Base-by-base conservation (phyloP, 2,113 vertebrate species). In the Stigmatopora nigra region DNA sequence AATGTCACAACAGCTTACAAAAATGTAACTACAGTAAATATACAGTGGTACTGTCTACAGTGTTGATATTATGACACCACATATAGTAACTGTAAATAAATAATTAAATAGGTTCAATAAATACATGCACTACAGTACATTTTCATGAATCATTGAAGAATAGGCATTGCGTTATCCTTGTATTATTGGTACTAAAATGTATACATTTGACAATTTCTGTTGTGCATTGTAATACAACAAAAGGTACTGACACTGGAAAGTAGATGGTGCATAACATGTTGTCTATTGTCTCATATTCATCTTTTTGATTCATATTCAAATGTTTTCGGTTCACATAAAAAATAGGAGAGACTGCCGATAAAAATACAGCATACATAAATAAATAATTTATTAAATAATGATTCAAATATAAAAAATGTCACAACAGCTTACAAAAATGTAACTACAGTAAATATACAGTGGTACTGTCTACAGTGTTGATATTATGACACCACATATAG, bases 91-190 rank as follows among this genome's bases (percentile, higher is more conserved):
- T 13, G 52, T 63, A 75, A 48, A 73, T 65, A 68, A 66, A 63
- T 44, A 68, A 6, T 60, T 70, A 72, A 60, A 70, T 67, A 73
- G 4, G 17, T 31, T 72, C 3, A 71, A 72, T 65, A 72, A 65
- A 73, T 75, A 65, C 52, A 14, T 55, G 15, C 19, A 25, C 20
- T 55, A 55, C 22, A 15, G 20, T 55, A 5, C 9, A 14, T 4
- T 55, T 55, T 25, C 20, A 55, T 2, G 14, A 14, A 55, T 55
- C 20, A 6, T 25, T 13, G 22, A 4, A 55, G 20, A 12, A 22
- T 55, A 49, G 16, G 15, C 47, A 49, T 6, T 17, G 47, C 25
- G 16, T 11, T 46, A 14, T 4, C 45, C 14, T 46, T 49, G 47
- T 16, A 48, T 48, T 15, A 49, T 7, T 16, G 17, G 17, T 16